Conservation (phyloP, 1,140 invertebrate genomes). For the Drosophila pruinosa region DNA sequence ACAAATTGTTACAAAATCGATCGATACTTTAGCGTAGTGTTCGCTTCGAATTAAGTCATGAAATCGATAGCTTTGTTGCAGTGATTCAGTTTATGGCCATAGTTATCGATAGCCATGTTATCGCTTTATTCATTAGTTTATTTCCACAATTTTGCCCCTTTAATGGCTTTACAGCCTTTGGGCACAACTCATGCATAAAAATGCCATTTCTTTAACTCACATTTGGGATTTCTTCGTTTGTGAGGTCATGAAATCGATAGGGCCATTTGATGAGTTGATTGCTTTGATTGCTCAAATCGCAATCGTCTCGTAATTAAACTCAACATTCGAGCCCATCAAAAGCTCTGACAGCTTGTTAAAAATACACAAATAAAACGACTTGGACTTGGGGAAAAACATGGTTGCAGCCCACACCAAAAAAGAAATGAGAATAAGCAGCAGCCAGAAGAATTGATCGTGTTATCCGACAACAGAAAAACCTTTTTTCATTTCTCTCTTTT, state of each 20-base stretch:
- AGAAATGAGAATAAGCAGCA: neutral
- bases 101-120: neutral
- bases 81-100: too few relatives aligned
- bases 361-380: neutral
- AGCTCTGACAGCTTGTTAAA: slow-evolving; percentile 46
- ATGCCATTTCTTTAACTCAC: neutral
- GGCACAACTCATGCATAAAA: neutral
- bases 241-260: slow-evolving; percentile 16
- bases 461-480: slow-evolving; percentile 16
- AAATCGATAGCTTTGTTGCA: neutral
- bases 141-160: neutral
- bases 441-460: slow-evolving; percentile 31
- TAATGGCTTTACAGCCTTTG: neutral
- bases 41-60: neutral
- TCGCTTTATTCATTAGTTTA: neutral
- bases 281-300: slow-evolving; percentile 18
- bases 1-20: too few relatives aligned
- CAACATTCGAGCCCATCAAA: slow-evolving; percentile 27
- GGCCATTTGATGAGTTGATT: slow-evolving; percentile 26
- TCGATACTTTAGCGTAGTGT: neutral
- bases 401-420: slow-evolving; percentile 37
- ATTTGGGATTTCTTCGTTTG: neutral
- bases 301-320: slow-evolving; percentile 22
- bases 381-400: slow-evolving; percentile 1
- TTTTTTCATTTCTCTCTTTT: neutral